Evolutionary conservation across 2,888 invertebrate species (phyloP), one percentile per base, ranked within the genome.

Genomic region (Diploptera punctata): DNA sequence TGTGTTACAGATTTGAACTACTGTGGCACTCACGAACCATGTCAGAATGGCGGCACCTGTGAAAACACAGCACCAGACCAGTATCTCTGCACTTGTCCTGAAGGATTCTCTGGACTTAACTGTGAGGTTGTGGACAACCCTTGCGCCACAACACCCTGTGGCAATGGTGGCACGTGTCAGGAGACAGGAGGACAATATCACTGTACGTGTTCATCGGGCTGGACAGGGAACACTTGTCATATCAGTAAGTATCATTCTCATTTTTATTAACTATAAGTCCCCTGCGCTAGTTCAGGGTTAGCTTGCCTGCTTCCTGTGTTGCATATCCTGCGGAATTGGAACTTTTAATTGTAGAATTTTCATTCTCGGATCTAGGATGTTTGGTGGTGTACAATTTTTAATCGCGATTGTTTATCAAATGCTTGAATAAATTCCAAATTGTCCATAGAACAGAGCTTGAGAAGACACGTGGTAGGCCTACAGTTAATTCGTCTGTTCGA

Each of bases 71-170:
- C 93, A 72, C 96, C 97, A 44, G 95, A 97, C 85, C 91, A 93
- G 82, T 98, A 96, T 86, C 87, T 91, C 78, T 98, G 98, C 86
- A 92, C 93, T 75, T 98, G 98, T 83, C 93, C 94, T 65, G 93
- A 95, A 80, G 97, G 97, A 33, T 95, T 95, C 85, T 93, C 94
- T 49, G 97, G 98, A 62, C 89, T 88, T 71, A 94, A 95, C 82
- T 98, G 98, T 86, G 95, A 97, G 85, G 93, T 95, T 81, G 94
- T 95, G 78, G 95, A 95, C 86, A 94, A 95, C 85, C 94, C 95
- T 67, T 96, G 95, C 84, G 94, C 94, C 77, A 92, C 94, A 76
- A 90, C 89, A 78, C 97, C 97, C n/a, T 97, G 97, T 83, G 87
- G 88, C 76, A 94, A 97, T 84, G 94, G 93, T 31, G 97, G 96